These are phyloP conservation scores for Pinctada fucata DNA, from an alignment of 2,888 invertebrate species.

Conservation along the genomic window DNA sequence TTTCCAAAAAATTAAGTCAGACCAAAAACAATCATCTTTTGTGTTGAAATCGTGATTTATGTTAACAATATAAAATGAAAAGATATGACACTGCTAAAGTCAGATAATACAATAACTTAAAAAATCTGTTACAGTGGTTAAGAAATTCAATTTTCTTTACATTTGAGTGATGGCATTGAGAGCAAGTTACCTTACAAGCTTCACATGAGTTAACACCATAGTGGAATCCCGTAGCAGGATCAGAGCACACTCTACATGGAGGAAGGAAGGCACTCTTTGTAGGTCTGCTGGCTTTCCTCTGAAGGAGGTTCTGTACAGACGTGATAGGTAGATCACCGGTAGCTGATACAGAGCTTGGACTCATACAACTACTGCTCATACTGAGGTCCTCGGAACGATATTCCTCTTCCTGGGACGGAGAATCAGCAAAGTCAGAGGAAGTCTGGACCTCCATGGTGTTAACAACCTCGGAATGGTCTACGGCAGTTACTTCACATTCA, in stretches of 20 bases:
- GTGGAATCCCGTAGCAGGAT: constrained; percentile 71
- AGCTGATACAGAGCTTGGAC: not conserved
- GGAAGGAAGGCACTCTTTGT: constrained; percentile 48
- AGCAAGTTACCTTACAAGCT: constrained; percentile 70
- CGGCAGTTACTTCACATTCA: not conserved
- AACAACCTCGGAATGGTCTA: not conserved
- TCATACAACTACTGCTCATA: not conserved
- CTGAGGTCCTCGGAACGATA: not conserved
- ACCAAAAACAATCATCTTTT: too few species aligned
- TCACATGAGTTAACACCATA: constrained; percentile 74
- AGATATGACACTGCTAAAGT: too few species aligned
- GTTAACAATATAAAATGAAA: too few species aligned
- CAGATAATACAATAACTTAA: too few species aligned
- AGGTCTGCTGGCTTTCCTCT: not conserved
- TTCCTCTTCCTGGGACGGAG: not conserved
- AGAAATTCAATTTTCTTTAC: too few species aligned
- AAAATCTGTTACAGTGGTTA: too few species aligned
- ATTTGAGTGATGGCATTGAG: too few species aligned
- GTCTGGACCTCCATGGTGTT: not conserved
- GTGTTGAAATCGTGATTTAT: too few species aligned
- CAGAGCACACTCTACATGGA: constrained; percentile 70
- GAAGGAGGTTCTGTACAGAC: not conserved
- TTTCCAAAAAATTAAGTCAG: too few species aligned
- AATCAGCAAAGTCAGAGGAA: not conserved
- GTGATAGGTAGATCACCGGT: not conserved